Base-by-base conservation (phyloP, 2,113 vertebrate species). In the western clawed frog (Xenopus tropicalis) region DNA sequence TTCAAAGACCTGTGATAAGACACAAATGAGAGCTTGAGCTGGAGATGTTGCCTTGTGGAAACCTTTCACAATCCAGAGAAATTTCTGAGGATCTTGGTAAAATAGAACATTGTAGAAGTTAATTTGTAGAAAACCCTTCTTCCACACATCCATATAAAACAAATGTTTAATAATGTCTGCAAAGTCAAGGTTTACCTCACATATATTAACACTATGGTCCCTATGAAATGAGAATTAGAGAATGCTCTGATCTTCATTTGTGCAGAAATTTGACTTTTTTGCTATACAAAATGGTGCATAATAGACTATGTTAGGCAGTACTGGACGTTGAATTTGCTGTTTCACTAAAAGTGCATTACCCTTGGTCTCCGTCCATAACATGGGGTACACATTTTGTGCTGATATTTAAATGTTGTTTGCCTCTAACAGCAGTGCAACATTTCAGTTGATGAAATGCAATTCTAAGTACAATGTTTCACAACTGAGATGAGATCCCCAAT, bases 401-500 rank as follows among this genome's bases (percentile, higher is more conserved):
- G 21, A 73, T 24, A 42, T 66, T 54, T 64, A 16, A 29, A 19
- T 65, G 19, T 65, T 63, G 12, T 65, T 65, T 66, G 17, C 19
- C 44, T 65, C 11, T 44, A 65, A 14, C 63, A 42, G 52, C 62
- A 72, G 63, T 67, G 64, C 72, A 74, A 59, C 20, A 48, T 20
- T 64, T 42, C 13, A 63, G 44, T 21, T 73, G 42, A 74, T 59
- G 44, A 66, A 37, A 37, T 37, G 29, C 29, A 37, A 37, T 71
- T 42, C n/a, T 43, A 66, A 59, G 14, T 67, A 62, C 20, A 43
- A 43, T 54, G 20, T 42, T 29, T 69, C 66, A 61, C 23, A 54
- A 54, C 29, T 69, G 1, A 62, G 14, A 29, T 62, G 23, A 68
- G 70, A 76, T 71, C 65, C 3, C 3, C 63, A 78, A 80, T 79